Evolutionary conservation across 1,140 invertebrate species (phyloP).

Genomic region (Teleogryllus occipitalis): DNA sequence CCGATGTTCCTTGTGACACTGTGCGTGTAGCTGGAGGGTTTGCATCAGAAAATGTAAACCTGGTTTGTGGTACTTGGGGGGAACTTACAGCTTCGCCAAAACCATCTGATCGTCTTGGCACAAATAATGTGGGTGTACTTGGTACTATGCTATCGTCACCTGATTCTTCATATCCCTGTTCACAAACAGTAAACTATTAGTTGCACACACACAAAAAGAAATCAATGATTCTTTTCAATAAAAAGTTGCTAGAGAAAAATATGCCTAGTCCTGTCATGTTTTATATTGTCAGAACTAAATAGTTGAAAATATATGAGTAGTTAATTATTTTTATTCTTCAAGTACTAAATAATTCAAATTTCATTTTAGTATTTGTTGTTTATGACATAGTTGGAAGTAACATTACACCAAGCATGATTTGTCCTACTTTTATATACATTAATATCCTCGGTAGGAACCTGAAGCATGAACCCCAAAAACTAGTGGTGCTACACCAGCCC

Average conservation of each 20-base stretch:
- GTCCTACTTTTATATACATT: too few species aligned
- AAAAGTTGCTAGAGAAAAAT: neutral
- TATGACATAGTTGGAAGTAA: too few species aligned
- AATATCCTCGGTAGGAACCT: too few species aligned
- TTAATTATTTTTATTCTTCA: too few species aligned
- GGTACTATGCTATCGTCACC: conserved; percentile 85
- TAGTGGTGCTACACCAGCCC: too few species aligned
- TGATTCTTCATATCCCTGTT: conserved; percentile 53
- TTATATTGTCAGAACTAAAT: too few species aligned
- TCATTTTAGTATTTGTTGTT: too few species aligned
- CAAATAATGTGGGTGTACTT: conserved; percentile 78
- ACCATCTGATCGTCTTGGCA: conserved; percentile 73
- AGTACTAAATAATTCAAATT: too few species aligned
- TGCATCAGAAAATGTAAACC: conserved; percentile 65
- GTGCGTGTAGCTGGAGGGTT: conserved; percentile 32
- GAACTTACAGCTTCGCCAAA: conserved; percentile 90
- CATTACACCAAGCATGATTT: too few species aligned
- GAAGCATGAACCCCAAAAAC: too few species aligned
- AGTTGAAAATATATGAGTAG: too few species aligned
- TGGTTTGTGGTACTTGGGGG: conserved; percentile 60
- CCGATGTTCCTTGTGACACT: conserved; percentile 43
- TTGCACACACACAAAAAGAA: neutral
- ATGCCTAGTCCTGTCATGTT: too few species aligned
- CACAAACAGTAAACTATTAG: conserved; percentile 24
- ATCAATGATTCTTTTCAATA: neutral